Evolutionary conservation across 2,113 vertebrate species (phyloP).

Genomic region (Heptranchias perlo): DNA sequence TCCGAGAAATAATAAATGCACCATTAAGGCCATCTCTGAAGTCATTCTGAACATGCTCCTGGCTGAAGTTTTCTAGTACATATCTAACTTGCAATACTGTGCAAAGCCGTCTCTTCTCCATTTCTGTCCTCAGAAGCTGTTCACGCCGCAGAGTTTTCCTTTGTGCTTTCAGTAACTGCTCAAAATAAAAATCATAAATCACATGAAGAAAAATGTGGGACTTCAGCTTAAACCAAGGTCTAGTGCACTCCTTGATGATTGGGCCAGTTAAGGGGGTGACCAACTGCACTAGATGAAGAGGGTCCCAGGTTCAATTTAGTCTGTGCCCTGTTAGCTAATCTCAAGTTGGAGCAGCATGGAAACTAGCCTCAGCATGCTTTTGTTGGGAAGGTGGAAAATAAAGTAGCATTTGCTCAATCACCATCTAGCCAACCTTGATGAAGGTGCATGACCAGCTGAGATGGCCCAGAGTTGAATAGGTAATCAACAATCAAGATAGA

Average conservation of each 20-base stretch:
- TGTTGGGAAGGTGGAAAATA: background rate
- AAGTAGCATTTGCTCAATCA: background rate
- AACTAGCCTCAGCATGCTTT: background rate
- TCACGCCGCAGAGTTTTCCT: constrained; percentile 72
- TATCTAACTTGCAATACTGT: constrained; percentile 80
- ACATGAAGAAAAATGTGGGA: background rate
- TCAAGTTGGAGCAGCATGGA: too few species aligned
- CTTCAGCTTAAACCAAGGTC: background rate
- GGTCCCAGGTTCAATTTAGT: background rate
- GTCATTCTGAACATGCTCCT: constrained; percentile 74
- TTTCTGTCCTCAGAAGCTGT: constrained; percentile 64
- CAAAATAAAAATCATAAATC: constrained; percentile 39
- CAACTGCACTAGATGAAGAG: background rate
- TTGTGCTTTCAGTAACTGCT: constrained; percentile 81
- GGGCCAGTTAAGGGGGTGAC: background rate
- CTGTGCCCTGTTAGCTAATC: background rate
- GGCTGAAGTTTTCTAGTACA: constrained; percentile 72
- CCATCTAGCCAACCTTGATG: background rate
- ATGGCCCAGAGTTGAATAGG: background rate
- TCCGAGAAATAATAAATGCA: constrained; percentile 66
- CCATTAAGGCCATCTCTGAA: constrained; percentile 67
- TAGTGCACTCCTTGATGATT: background rate
- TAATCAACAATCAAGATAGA: background rate
- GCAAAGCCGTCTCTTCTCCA: constrained; percentile 71
- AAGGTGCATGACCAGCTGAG: background rate